phyloP scores from a whole-genome alignment of 2,797 vertebrate genomes.

The Danio tinwini region DNA sequence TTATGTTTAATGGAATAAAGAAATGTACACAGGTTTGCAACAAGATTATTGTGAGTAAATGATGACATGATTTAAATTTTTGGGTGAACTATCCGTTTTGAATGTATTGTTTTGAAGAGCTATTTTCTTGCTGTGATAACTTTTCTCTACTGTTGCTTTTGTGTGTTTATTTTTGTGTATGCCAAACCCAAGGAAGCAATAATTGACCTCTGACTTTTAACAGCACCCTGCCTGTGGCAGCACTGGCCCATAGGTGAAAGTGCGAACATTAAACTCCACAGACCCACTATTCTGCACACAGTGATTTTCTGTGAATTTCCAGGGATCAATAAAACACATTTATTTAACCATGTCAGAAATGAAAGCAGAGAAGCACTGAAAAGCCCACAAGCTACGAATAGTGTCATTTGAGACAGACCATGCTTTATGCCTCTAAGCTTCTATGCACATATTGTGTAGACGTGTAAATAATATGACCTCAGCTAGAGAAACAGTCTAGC shows the following conservation, averaged over 20 bases:
- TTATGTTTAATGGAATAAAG: not conserved
- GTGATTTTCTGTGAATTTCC: slow-evolving; percentile 19
- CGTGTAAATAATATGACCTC: slow-evolving; percentile 31
- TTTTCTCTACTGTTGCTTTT: not conserved
- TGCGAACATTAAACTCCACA: slow-evolving; percentile 35
- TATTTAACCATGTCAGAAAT: slow-evolving; percentile 8
- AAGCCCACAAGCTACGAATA: slow-evolving; percentile 22
- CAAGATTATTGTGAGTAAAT: not conserved
- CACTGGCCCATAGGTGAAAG: slow-evolving; percentile 37
- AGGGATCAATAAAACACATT: slow-evolving; percentile 36
- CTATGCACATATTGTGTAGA: slow-evolving; percentile 52
- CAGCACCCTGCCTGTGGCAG: slow-evolving; percentile 26
- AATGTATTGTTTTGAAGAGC: not conserved
- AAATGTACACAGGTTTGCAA: not conserved
- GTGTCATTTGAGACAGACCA: slow-evolving; percentile 36
- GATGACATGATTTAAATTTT: not conserved
- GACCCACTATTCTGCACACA: slow-evolving; percentile 17
- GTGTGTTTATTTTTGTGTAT: not conserved
- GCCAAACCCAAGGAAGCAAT: not conserved
- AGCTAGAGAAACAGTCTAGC: slow-evolving; percentile 6
- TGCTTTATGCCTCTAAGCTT: slow-evolving; percentile 40
- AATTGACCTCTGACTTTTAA: slow-evolving; percentile 44
- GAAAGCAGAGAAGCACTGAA: not conserved
- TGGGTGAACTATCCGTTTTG: not conserved
- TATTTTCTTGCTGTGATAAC: not conserved